Evolutionary conservation across 1,140 invertebrate genomes (phyloP), one percentile per base, ranked within the genome.

Genomic region (Odontomachus brunneus): DNA sequence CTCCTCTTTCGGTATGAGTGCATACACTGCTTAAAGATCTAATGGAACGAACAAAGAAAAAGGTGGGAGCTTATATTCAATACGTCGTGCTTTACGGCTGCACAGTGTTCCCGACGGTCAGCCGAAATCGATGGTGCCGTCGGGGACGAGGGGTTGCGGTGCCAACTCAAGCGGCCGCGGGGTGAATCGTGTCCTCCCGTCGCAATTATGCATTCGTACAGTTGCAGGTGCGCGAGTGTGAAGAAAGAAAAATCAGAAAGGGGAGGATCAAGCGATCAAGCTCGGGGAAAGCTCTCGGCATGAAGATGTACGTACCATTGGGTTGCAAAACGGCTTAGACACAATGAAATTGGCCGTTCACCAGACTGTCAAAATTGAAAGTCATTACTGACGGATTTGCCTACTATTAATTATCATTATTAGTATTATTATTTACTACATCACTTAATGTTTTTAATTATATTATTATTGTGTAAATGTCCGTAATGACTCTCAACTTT

Each of bases 71-170:
- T n/a, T n/a, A n/a, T n/a, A 48, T 9, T 59, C 75, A 65, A 69
- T 80, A 65, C 65, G 49, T 80, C 75, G 75, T 80, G 65, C 33
- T 80, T 80, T 24, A 59, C 49, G 75, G 65, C 22, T 48, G 63
- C 24, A 44, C 12, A 57, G 17, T 44, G 15, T 26, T 69, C 48
- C 51, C 15, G 48, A 11, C 26, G 29, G 38, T 48, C 24, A 44
- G 75, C 65, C 57, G 65, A 80, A 80, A 22, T 26, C 38, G 9
- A 44, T 44, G 38, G 38, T 7, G 9, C 9, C 9, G 38, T 44
- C 9, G 38, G 9, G 38, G 38, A 44, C 38, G 9, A 57, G 48
- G 22, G 12, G 2, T 19, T 57, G 51, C 24, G 17, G 7, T 14
- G 33, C 24, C 29, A 33, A 33, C 29, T 33, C 5, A 29, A n/a